Percentiles rank a stretch among this genome's conserved stretches.
Conservation (phyloP, 2,797 vertebrate genomes). For the Pagetopsis macropterus region DNA sequence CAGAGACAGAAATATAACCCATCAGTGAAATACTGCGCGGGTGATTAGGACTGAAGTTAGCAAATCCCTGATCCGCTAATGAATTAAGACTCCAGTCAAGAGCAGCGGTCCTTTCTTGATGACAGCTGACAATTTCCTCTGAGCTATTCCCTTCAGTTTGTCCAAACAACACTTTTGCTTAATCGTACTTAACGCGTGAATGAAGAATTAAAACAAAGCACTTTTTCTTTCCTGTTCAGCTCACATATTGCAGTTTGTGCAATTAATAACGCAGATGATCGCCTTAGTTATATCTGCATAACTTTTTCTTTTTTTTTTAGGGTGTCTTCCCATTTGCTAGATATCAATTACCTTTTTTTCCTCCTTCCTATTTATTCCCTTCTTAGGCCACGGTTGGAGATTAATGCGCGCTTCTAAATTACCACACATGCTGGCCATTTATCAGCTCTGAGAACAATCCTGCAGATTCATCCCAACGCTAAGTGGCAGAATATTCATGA, state of each 20-base stretch:
- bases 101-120: slow-evolving; percentile 59
- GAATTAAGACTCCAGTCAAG: slow-evolving; percentile 75
- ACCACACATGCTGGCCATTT: slow-evolving; percentile 80
- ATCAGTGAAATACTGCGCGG: slow-evolving; percentile 61
- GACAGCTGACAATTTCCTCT: slow-evolving; percentile 66
- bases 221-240: slow-evolving; percentile 50
- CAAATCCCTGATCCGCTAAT: slow-evolving; percentile 78
- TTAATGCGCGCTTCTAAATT: slow-evolving; percentile 84
- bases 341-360: slow-evolving; percentile 80
- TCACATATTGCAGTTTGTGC: slow-evolving; percentile 56
- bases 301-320: slow-evolving; percentile 54
- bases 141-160: slow-evolving; percentile 52
- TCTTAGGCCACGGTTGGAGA: slow-evolving; percentile 75
- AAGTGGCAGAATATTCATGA: slow-evolving; percentile 83
- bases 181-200: slow-evolving; percentile 62
- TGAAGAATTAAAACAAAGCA: slow-evolving; percentile 71
- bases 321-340: slow-evolving; percentile 66
- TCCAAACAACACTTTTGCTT: slow-evolving; percentile 64
- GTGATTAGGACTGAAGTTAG: slow-evolving; percentile 74
- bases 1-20: slow-evolving; percentile 71
- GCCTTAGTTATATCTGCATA: slow-evolving; percentile 61
- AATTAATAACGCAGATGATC: slow-evolving; percentile 77
- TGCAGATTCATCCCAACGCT: slow-evolving; percentile 77
- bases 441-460: slow-evolving; percentile 81
- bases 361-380: slow-evolving; percentile 69